Evolutionary conservation across 2,113 vertebrate species (phyloP), one percentile per base, ranked within the genome.

Genomic region (Mugil cephalus): DNA sequence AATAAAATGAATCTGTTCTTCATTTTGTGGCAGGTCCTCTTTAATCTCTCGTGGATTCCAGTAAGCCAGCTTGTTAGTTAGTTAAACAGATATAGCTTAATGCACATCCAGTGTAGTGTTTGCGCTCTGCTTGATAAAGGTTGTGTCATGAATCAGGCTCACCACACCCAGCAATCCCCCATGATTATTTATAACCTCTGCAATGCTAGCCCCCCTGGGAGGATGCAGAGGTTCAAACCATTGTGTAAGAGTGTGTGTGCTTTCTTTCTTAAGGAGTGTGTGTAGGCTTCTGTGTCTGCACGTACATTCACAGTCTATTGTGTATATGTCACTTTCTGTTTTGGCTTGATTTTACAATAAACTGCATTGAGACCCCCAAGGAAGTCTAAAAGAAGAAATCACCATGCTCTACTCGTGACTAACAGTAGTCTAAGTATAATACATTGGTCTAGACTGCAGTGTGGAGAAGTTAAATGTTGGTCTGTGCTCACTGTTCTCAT

Each of bases 101-200:
- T 24, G 56, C 38, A 52, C 52, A 46, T 47, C 30, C 4, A 43
- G 24, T 46, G 35, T 47, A 12, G 51, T 17, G 21, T 74, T 63
- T 38, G 19, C 21, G 48, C 46, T 21, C 47, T 35, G 51, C 43
- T 58, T 54, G 40, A 65, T 74, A 56, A 76, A 74, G 79, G 56
- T 70, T 71, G 70, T 69, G 69, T 71, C 69, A 72, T 60, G 54
- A 80, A 55, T 73, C 56, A 55, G 69, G 19, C 19, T 60, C 36
- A 47, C 77, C 78, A 84, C 76, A 69, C 69, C 79, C 84, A 76
- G 52, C 76, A 85, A 80, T 81, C 74, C 68, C 61, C 66, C 18
- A 54, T 78, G 67, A 62, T 72, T 88, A 88, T 91, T 84, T 88
- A 87, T 87, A 83, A 69, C 45, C 36, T 24, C 73, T 56, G 36